Percentiles rank a stretch among this genome's conserved stretches.
Evolutionary conservation across 2,797 vertebrate species (phyloP).

Genomic region (Micropoecilia bifurca): DNA sequence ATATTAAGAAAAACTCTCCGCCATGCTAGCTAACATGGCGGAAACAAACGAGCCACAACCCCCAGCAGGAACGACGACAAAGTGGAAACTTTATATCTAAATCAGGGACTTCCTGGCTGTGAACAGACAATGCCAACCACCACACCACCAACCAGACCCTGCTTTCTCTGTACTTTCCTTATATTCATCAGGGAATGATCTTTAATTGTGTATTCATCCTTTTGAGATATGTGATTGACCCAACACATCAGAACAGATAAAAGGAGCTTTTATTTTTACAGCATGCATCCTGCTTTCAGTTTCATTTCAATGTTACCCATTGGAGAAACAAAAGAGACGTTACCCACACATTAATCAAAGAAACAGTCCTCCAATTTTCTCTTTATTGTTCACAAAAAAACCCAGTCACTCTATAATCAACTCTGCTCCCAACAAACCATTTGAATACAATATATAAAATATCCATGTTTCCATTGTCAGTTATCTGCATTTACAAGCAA

Average conservation of each 20-base stretch:
- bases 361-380: neutral
- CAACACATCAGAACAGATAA: neutral
- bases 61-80: neutral
- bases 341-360: neutral
- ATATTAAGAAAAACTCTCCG: neutral
- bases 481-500: neutral
- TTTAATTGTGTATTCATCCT: neutral
- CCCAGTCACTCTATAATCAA: neutral
- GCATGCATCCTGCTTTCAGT: neutral
- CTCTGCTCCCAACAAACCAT: neutral
- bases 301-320: neutral
- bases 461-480: neutral
- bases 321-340: neutral
- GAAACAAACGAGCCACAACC: neutral
- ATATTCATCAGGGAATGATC: neutral
- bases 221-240: neutral
- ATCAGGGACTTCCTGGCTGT: neutral
- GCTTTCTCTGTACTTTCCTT: neutral
- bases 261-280: neutral
- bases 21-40: neutral
- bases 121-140: neutral
- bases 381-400: neutral
- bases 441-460: neutral
- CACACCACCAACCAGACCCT: neutral
- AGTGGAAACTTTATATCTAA: neutral